Evolutionary conservation across 2,797 vertebrate genomes (phyloP).

Genomic region (Streptopelia turtur): DNA sequence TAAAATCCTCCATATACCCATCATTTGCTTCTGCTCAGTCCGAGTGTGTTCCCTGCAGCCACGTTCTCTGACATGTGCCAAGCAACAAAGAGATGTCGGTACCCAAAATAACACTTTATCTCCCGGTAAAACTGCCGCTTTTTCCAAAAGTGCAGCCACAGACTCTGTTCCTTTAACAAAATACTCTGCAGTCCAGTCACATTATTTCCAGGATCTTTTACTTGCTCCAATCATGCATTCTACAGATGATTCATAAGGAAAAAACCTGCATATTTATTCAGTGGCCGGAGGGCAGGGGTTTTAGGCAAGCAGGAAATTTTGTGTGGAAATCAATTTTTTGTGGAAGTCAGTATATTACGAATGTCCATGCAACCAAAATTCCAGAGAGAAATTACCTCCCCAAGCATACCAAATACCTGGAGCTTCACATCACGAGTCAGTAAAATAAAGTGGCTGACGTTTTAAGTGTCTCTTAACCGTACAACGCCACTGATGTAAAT

Average conservation of each 20-base stretch:
- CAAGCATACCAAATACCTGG: constrained; percentile 67
- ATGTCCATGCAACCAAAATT: constrained; percentile 78
- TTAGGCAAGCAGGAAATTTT: constrained; percentile 82
- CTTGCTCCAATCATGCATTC: constrained; percentile 54
- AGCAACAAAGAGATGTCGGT: neutral
- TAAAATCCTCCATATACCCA: constrained; percentile 15
- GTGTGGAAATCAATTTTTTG: constrained; percentile 84
- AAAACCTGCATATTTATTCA: constrained; percentile 71
- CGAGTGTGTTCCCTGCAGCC: constrained; percentile 5
- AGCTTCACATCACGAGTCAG: constrained; percentile 61
- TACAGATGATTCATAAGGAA: constrained; percentile 66
- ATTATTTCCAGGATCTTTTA: constrained; percentile 48
- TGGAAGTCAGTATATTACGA: constrained; percentile 78
- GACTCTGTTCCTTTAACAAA: constrained; percentile 39
- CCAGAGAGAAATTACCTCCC: constrained; percentile 80
- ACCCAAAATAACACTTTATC: neutral
- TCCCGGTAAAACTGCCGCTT: neutral
- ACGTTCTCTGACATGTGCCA: constrained; percentile 45
- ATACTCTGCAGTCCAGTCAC: constrained; percentile 47
- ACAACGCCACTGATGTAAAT: constrained; percentile 22
- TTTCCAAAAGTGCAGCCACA: neutral
- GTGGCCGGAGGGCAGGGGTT: constrained; percentile 71
- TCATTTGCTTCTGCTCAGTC: constrained; percentile 39
- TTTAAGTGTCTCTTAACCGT: constrained; percentile 73
- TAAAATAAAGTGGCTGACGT: constrained; percentile 64